Base-by-base conservation (phyloP, 2,888 invertebrate species). In the Ophraella communa region DNA sequence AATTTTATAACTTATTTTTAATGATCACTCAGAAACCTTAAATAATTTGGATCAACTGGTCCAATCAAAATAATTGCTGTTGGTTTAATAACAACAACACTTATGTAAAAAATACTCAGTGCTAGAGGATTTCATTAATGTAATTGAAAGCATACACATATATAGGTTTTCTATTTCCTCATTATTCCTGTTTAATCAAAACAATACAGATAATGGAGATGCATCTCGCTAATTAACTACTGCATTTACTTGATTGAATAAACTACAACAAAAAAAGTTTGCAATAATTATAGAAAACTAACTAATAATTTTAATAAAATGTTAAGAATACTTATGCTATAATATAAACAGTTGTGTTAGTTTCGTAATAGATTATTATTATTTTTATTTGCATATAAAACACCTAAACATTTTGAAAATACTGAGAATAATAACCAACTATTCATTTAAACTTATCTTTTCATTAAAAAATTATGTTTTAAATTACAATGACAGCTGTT, bases 191-290 rank as follows among this genome's bases (percentile, higher is more conserved):
- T 33, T 11, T 8, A 4, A 0, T 4, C 39, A 18, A 21, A 14
- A 5, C 4, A 23, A 23, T 21, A 21, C 21, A 11, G 39, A 39
- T 20, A 14, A n/a, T 35, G 18, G 27, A 20, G 33, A 23, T 35
- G 55, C 39, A 42, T 42, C 42, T 14, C 42, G 17, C 21, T 42
- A 39, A 55, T 55, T 42, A 55, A 42, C 14, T 39, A 54, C 30
- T 55, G 23, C 55, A 55, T 55, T 42, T 42, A 24, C 5, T 42
- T 55, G 55, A 55, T 55, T 55, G 42, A 24, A 42, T 18, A 4
- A 14, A 24, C 24, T 18, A 4, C 11, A 20, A 18, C 24, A 5
- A 42, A 49, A 14, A 8, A 39, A 14, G 14, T 14, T 14, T 1
- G 5, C 39, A 39, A 30, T 11, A 10, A 30, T n/a, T 30, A 30